Conservation (phyloP, 2,113 vertebrate genomes). For the Gracilinanus agilis region DNA sequence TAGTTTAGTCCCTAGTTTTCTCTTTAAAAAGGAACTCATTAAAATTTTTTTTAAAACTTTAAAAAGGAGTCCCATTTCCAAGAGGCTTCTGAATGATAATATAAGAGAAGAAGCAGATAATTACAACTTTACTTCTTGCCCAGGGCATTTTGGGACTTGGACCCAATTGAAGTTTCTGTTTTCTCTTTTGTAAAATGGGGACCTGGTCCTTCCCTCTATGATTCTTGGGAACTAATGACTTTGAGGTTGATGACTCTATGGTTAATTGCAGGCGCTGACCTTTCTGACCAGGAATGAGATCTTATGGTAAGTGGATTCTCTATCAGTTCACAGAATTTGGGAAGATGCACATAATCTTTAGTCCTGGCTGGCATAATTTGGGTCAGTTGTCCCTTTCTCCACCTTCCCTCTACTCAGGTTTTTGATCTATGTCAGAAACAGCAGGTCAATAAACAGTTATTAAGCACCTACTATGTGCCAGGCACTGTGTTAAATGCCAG, state of each 20-base stretch:
- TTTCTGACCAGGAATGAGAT: constrained; percentile 81
- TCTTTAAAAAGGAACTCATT: neutral
- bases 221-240: neutral
- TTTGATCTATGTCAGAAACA: neutral
- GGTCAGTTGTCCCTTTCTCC: neutral
- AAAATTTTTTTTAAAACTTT: neutral
- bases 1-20: neutral
- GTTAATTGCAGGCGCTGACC: constrained; percentile 78
- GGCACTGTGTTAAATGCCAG: neutral
- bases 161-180: neutral
- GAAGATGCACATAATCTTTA: neutral
- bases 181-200: neutral
- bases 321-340: neutral
- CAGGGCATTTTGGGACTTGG: neutral
- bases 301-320: constrained; percentile 71
- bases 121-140: neutral
- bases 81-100: neutral
- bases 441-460: neutral
- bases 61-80: neutral
- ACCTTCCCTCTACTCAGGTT: neutral
- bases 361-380: neutral
- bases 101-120: neutral
- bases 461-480: no score
- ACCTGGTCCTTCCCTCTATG: neutral
- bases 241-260: constrained; percentile 26